Evolutionary conservation across 2,113 vertebrate genomes (phyloP), one percentile per base, ranked within the genome.

Genomic region (Psittacara wagleri): DNA sequence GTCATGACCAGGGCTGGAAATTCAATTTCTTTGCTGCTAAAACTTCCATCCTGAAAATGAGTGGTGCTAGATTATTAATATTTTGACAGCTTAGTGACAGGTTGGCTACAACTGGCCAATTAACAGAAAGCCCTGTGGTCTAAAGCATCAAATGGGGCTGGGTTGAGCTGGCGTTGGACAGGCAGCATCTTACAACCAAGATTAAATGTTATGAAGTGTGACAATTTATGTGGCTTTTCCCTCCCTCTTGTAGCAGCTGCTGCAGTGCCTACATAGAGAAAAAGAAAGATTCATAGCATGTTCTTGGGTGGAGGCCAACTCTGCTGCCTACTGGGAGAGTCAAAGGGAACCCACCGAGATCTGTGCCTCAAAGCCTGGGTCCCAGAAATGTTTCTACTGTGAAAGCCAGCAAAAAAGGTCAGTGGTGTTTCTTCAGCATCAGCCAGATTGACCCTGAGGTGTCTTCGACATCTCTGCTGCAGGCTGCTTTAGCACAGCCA

Each of bases 41-140:
- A 93, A 89, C 19, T 43, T 91, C 68, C 66, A 85, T 44, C 84
- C 79, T 78, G 76, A 86, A 85, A 89, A 91, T 37, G 25, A 77
- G 62, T 70, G 19, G n/a, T 51, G 44, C 37, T 80, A 55, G 52
- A 76, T 77, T 59, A 81, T 95, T 75, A 87, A n/a, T 93, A 69
- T 93, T 95, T 91, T 96, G 94, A 90, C 95, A 95, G 24, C 9
- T 90, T 64, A 64, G 57, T 88, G 93, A 77, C 92, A 96, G 43
- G 16, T 20, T 63, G 46, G 73, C 75, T 92, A 69, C 51, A 61
- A 86, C 52, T 54, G 49, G 59, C 62, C 88, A 92, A 76, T 92
- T 91, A 94, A 67, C 46, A 49, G 29, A 27, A 70, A 79, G 59
- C 39, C 29, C 51, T 72, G 49, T 17, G 18, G 55, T 54, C 55